Base-by-base conservation (phyloP, 2,888 invertebrate genomes). In the Anaspis maculata region DNA sequence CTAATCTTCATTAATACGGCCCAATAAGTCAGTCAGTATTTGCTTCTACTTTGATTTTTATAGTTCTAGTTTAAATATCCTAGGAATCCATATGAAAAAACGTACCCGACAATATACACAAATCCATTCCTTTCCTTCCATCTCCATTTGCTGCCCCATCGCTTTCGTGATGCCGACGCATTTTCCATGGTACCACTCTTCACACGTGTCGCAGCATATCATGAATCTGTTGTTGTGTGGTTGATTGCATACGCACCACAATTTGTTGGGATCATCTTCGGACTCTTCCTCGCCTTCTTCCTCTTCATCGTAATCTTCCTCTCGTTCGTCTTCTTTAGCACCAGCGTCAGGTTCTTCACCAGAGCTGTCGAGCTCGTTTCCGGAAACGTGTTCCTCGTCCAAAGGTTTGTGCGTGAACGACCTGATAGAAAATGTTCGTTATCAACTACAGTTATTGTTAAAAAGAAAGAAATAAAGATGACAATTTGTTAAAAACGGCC, bases 121-220 rank as follows among this genome's bases (percentile, higher is more conserved):
- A 39, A 83, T 77, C 92, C 92, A 92, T 57, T 89, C 88, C 42
- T 81, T 76, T 5, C 88, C 85, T 47, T 83, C 79, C 32, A 81
- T 76, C 61, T 95, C 94, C 87, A 95, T 91, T 66, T 88, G 84
- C 53, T 86, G 79, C 32, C 89, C 90, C 83, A 88, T 85, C 1
- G 83, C 78, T 69, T 89, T 83, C 12, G 90, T 90, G 25, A 96
- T 85, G 51, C 87, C 88, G 9, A 96, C 94, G 67, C 95, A 96
- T 57, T 86, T 88, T n/a, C 95, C 95, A 61, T 96, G 95, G 62
- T 90, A 96, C 95, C 95, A 96, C 59, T 95, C 92, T 60, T 91
- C 88, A 61, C 95, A 96, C 9, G 78, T 76, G 64, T 96, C 95
- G 63, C 96, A 96, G 62, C 91, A 91, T 53, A 95, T 95, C 95